These are phyloP conservation scores for Sebastes oblongus DNA, from an alignment of 2,797 vertebrate species.

Conservation along the genomic window DNA sequence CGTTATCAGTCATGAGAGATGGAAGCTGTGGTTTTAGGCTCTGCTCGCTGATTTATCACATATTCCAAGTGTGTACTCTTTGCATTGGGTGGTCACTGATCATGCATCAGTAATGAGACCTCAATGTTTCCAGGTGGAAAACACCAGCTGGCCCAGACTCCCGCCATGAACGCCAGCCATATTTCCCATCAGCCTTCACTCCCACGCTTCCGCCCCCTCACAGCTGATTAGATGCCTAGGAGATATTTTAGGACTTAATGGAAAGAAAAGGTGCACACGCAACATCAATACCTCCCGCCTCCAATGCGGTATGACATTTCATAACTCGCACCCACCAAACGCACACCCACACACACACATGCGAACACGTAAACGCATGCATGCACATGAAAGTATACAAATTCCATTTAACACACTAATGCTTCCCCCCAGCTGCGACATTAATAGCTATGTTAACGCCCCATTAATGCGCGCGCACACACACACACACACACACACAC, in stretches of 20 bases:
- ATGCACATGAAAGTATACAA: slow-evolving; percentile 43
- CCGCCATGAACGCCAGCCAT: slow-evolving; percentile 12
- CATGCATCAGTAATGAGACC: not conserved
- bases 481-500: not conserved
- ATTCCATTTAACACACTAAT: slow-evolving; percentile 58
- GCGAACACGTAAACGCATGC: not conserved
- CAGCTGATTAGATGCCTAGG: slow-evolving; percentile 31
- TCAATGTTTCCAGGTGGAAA: not conserved
- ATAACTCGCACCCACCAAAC: not conserved
- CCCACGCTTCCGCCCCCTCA: slow-evolving; percentile 32
- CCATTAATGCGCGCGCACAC: slow-evolving; percentile 41
- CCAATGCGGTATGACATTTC: slow-evolving; percentile 56
- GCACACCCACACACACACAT: not conserved
- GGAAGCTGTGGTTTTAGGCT: not conserved
- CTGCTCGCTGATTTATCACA: not conserved
- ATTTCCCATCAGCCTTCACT: slow-evolving; percentile 38
- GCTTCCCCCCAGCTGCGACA: slow-evolving; percentile 58
- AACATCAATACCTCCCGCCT: slow-evolving; percentile 46
- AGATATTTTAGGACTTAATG: slow-evolving; percentile 40
- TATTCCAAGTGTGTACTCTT: not conserved
- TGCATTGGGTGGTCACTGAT: not conserved
- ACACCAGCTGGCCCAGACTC: not conserved
- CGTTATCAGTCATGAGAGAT: not conserved
- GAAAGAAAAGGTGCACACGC: slow-evolving; percentile 13
- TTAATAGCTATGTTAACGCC: slow-evolving; percentile 65